These are phyloP conservation scores for Ophion ellenae DNA, from an alignment of 2,888 invertebrate genomes.

Conservation along the genomic window DNA sequence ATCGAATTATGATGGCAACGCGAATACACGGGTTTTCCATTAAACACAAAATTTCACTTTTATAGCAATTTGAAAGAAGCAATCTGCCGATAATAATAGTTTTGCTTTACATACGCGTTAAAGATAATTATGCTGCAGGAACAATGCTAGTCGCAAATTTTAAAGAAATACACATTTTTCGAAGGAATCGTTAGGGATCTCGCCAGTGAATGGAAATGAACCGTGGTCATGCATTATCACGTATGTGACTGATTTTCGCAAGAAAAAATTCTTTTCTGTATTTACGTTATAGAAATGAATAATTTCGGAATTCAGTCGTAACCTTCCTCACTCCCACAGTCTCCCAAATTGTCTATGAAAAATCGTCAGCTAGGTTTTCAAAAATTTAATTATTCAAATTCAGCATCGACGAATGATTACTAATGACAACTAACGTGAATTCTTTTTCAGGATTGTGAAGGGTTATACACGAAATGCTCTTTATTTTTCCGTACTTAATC, in stretches of 20 bases:
- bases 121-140: background rate
- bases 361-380: background rate
- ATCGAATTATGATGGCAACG: slow-evolving; percentile 10
- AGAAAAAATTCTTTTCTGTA: no score
- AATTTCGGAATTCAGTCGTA: background rate
- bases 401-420: slow-evolving; percentile 49
- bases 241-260: no score
- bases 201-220: no score
- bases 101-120: background rate
- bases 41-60: background rate
- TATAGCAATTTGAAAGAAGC: background rate
- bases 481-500: slow-evolving; percentile 11
- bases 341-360: background rate
- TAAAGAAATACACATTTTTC: no score
- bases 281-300: background rate
- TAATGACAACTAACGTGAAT: slow-evolving; percentile 37
- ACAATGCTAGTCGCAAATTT: no score
- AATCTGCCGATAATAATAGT: background rate
- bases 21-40: slow-evolving; percentile 10
- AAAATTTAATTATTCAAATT: background rate
- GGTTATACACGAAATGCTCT: background rate
- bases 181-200: no score
- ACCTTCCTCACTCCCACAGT: background rate
- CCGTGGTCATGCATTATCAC: no score
- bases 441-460: slow-evolving; percentile 50